Percentiles rank a stretch among this genome's conserved stretches.
These are phyloP conservation scores for Heterohyrax brucei DNA, from an alignment of 2,797 vertebrate species.

Conservation along the genomic window DNA sequence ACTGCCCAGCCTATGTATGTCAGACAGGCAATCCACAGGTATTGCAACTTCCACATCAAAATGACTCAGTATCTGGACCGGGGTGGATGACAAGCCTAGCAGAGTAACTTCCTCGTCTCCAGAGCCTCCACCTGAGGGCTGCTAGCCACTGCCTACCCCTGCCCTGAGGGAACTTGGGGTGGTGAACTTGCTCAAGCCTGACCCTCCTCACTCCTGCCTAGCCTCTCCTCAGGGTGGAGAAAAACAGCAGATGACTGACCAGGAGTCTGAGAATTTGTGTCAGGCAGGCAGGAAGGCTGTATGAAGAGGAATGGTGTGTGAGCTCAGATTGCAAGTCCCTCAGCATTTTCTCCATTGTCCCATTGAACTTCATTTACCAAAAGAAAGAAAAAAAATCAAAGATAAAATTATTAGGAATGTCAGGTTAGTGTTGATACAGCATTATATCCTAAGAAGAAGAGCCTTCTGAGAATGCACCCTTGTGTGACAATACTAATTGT, in stretches of 20 bases:
- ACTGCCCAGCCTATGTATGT: too few species aligned
- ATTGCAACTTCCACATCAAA: not conserved
- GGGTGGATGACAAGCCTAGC: not conserved
- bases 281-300: too few species aligned
- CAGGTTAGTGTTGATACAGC: not conserved
- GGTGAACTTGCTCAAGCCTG: not conserved
- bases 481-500: too few species aligned
- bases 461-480: not conserved
- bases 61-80: not conserved
- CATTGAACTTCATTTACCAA: too few species aligned
- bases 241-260: fast-evolving
- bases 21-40: not conserved
- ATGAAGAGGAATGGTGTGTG: not conserved
- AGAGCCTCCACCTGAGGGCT: not conserved
- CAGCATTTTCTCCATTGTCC: not conserved
- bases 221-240: too few species aligned
- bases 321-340: not conserved
- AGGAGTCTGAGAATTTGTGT: not conserved
- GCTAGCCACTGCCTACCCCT: not conserved
- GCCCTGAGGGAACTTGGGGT: not conserved
- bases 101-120: not conserved
- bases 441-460: too few species aligned
- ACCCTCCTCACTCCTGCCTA: not conserved
- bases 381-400: too few species aligned
- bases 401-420: too few species aligned